Conservation (phyloP, 37 sponge, comb jelly and placozoan genomes). For the Haliclona indistincta region DNA sequence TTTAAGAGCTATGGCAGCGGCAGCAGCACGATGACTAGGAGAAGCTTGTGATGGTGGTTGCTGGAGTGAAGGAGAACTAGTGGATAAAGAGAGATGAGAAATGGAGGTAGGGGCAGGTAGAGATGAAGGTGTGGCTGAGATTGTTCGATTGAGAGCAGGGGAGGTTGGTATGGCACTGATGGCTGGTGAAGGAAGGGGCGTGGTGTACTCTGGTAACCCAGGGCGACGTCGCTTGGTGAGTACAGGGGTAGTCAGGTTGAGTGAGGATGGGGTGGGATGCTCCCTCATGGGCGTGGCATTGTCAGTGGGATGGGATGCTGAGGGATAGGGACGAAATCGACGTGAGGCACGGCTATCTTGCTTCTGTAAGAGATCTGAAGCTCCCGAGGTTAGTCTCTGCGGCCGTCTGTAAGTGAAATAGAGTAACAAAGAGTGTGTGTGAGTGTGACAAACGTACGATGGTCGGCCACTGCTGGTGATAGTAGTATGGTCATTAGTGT, state of each 20-base stretch:
- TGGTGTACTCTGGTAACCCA: slow-evolving; percentile 59
- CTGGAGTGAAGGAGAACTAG: not conserved
- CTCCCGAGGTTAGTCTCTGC: not conserved
- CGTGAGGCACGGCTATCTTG: not conserved
- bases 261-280: slow-evolving; percentile 37
- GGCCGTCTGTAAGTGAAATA: not conserved
- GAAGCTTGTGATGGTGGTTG: not conserved
- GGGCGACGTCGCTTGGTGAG: slow-evolving; percentile 36
- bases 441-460: not conserved
- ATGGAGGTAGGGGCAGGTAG: not conserved
- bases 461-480: not conserved
- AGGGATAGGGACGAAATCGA: slow-evolving; percentile 33
- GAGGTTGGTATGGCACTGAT: slow-evolving; percentile 34
- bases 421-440: too few species aligned
- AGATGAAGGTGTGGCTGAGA: too few species aligned
- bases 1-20: not conserved
- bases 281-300: slow-evolving; percentile 23
- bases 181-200: slow-evolving; percentile 72
- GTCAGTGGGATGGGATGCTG: not conserved
- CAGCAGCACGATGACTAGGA: not conserved
- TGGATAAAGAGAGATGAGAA: not conserved
- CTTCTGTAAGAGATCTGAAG: not conserved
- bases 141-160: slow-evolving; percentile 32
- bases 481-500: not conserved
- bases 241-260: slow-evolving; percentile 31